Conservation (phyloP, 2,797 vertebrate genomes). For the Phalloptychus januarius region DNA sequence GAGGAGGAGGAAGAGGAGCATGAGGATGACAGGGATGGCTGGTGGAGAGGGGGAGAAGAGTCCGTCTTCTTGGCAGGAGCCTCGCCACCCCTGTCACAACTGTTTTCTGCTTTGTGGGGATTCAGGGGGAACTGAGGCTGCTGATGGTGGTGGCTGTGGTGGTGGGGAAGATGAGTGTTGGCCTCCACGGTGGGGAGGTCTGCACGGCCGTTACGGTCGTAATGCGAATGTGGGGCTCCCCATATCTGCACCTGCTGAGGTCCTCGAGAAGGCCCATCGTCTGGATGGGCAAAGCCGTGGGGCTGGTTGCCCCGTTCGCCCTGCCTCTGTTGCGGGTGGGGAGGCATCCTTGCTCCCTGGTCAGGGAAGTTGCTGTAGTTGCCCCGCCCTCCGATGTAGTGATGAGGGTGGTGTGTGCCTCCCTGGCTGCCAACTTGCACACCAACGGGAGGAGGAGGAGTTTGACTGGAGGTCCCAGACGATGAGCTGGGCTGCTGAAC, state of each 20-base stretch:
- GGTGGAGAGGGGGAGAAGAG: conserved; percentile 75
- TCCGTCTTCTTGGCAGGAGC: conserved; percentile 73
- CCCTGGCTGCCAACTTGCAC: conserved; percentile 72
- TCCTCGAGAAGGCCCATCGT: conserved; percentile 75
- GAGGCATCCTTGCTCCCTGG: conserved; percentile 72
- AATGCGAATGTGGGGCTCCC: conserved; percentile 79
- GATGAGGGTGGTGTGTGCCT: conserved; percentile 76
- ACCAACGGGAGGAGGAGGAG: conserved; percentile 79
- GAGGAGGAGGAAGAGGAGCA: conserved; percentile 84
- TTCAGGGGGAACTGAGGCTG: conserved; percentile 77
- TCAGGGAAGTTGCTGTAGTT: conserved; percentile 83
- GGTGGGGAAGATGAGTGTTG: conserved; percentile 75
- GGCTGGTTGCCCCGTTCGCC: conserved; percentile 66
- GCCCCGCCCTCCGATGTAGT: conserved; percentile 81
- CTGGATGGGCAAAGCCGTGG: conserved; percentile 83
- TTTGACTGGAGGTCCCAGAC: conserved; percentile 79
- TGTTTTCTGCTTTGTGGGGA: conserved; percentile 78
- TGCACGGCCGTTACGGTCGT: conserved; percentile 80
- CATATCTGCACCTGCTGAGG: conserved; percentile 81
- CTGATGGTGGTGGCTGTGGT: conserved; percentile 73
- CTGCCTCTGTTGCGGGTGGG: conserved; percentile 76
- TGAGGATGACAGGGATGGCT: conserved; percentile 79
- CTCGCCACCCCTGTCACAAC: conserved; percentile 71
- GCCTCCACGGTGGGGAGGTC: conserved; percentile 74
- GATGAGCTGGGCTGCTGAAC: conserved; percentile 78